Percentiles rank a stretch among this genome's conserved stretches.
phyloP scores from a whole-genome alignment of 2,113 vertebrate species.

The Upupa epops region DNA sequence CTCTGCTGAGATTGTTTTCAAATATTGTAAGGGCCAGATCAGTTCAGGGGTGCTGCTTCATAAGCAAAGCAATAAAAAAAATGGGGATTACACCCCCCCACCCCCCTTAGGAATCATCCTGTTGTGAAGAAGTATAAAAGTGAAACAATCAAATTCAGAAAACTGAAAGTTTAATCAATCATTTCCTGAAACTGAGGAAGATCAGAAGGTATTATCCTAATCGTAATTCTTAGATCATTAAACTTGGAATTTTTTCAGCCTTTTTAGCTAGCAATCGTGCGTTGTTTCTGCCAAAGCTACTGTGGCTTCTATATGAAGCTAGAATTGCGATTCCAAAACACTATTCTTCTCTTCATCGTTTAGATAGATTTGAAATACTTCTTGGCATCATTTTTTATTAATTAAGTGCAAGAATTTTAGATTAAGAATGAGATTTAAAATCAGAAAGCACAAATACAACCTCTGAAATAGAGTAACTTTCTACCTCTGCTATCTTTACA shows the following conservation, averaged over 20 bases:
- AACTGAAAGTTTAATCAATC: not conserved
- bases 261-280: not conserved
- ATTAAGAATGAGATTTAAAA: not conserved
- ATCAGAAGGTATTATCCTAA: not conserved
- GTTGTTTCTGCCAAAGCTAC: not conserved
- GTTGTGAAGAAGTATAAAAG: not conserved
- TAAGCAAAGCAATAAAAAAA: slow-evolving; percentile 1
- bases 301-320: not conserved
- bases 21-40: not conserved
- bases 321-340: not conserved
- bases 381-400: not conserved
- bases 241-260: slow-evolving; percentile 28
- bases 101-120: not conserved
- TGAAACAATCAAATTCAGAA: not conserved
- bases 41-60: not conserved
- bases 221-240: not conserved
- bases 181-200: not conserved
- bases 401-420: not conserved
- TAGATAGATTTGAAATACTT: not conserved
- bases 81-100: not conserved
- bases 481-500: not conserved
- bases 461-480: not conserved
- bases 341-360: not conserved
- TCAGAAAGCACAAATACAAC: not conserved
- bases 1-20: slow-evolving; percentile 18